A percentile compares a stretch with the other conserved stretches of the same genome.
phyloP scores from a whole-genome alignment of 2,113 vertebrate genomes.

The Muntiacus muntjak region DNA sequence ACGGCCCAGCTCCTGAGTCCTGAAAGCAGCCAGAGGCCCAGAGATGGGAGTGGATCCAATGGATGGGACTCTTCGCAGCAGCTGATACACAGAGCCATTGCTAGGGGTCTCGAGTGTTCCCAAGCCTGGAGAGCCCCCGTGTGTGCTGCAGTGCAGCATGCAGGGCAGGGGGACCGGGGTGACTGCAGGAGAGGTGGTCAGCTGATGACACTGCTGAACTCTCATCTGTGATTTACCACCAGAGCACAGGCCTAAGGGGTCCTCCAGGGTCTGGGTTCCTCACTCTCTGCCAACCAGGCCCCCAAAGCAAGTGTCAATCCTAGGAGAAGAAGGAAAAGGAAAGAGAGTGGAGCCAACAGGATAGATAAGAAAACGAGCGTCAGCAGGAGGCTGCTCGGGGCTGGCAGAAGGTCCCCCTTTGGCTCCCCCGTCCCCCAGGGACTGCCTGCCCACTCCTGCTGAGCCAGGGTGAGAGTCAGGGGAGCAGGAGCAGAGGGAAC shows the following conservation, averaged over 20 bases:
- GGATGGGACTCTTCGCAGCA: neutral
- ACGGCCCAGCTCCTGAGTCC: neutral
- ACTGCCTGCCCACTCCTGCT: neutral
- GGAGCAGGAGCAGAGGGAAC: neutral
- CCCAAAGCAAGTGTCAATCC: neutral
- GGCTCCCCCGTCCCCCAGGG: neutral
- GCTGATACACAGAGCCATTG: neutral
- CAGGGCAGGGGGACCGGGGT: neutral
- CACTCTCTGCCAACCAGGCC: neutral
- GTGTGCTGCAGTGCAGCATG: neutral
- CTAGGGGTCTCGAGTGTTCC: neutral
- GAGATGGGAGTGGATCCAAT: neutral
- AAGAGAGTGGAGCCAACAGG: neutral
- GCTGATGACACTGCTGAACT: neutral
- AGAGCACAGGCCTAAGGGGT: neutral
- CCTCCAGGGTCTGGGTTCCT: neutral
- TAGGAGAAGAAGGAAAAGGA: neutral
- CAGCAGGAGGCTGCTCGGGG: neutral
- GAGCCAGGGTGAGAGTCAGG: neutral
- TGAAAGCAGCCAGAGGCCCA: neutral
- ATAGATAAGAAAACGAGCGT: too few relatives aligned
- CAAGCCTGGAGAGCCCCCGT: fast-evolving
- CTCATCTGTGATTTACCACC: neutral
- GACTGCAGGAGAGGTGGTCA: neutral
- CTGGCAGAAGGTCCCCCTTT: neutral